Base-by-base conservation (phyloP, 2,113 vertebrate genomes). In the Scolopax mira region DNA sequence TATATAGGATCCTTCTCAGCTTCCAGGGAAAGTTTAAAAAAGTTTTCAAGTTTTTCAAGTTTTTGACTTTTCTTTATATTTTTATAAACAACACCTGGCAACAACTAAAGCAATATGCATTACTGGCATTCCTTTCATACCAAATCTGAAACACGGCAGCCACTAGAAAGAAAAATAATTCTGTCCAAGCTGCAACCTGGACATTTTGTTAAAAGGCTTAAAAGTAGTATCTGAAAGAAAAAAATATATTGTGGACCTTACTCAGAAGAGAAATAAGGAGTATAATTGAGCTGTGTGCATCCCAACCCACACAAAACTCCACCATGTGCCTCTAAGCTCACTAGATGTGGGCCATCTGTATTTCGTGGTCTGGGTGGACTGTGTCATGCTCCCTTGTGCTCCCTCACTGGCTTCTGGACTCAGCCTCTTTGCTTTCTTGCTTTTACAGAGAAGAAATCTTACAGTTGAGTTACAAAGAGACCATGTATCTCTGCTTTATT, bases 281-380 rank as follows among this genome's bases (percentile, higher is more conserved):
- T 19, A 3, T 24, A 6, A 46, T 9, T 51, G 11, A 82, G 35
- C 14, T 71, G 25, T 55, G 39, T 71, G 33, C 12, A n/a, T 93
- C 18, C 15, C 42, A 62, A 0, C 7, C 11, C 22, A 13, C 11
- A 2, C 25, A 30, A 28, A 88, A 24, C 31, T 58, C 28, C 10
- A 48, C 21, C 1, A 1, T 0, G 0, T 35, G 13, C 42, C 48
- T 58, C 19, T 21, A 3, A 60, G 77, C 19, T 58, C 3, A 0
- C 22, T 42, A 19, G 22, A 7, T 30, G 3, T 24, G 49, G 35
- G 22, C 25, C 31, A 33, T 4, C 28, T 33, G 9, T 73, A 8
- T 41, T 49, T 41, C 22, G 61, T 72, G 28, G 4, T 85, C 69
- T 71, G 18, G 6, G 4, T 75, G 44, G 16, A 21, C 33, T 65